A percentile compares a stretch with the other conserved stretches of the same genome.
Conservation (phyloP, 2,888 invertebrate species). For the Stenodera caucasica region DNA sequence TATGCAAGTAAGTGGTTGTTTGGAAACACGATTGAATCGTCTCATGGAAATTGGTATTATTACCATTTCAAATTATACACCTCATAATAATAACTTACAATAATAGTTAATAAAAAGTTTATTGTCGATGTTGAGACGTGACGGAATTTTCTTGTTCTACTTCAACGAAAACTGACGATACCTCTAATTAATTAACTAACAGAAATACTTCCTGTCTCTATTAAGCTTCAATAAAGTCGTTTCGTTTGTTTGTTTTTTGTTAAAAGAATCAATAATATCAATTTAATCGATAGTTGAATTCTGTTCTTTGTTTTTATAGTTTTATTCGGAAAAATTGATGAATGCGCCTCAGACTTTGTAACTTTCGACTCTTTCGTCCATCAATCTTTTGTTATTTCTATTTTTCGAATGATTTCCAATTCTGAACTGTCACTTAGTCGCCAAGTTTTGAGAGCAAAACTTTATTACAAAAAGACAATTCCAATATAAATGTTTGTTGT, state of each 20-base stretch:
- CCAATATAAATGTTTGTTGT: too few relatives aligned
- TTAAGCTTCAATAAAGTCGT: background rate
- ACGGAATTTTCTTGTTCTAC: background rate
- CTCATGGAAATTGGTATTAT: background rate
- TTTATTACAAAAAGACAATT: too few relatives aligned
- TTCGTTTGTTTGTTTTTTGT: background rate
- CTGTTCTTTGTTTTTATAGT: too few relatives aligned
- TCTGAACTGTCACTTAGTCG: background rate
- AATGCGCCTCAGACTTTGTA: background rate
- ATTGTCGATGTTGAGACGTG: background rate
- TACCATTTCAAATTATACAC: background rate
- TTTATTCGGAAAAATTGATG: background rate
- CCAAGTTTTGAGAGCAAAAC: too few relatives aligned
- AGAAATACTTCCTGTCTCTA: background rate
- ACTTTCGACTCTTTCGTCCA: too few relatives aligned
- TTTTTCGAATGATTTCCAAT: background rate
- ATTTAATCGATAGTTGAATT: background rate
- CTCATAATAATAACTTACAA: background rate
- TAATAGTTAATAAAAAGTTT: background rate
- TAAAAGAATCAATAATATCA: background rate
- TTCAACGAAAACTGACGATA: background rate
- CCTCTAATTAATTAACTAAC: background rate
- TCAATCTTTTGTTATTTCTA: background rate
- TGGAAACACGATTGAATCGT: background rate
- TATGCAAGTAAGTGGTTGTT: background rate